Percentiles rank a stretch among this genome's conserved stretches.
Conservation (phyloP, 2,797 vertebrate species). For the Acipenser oxyrinchus region DNA sequence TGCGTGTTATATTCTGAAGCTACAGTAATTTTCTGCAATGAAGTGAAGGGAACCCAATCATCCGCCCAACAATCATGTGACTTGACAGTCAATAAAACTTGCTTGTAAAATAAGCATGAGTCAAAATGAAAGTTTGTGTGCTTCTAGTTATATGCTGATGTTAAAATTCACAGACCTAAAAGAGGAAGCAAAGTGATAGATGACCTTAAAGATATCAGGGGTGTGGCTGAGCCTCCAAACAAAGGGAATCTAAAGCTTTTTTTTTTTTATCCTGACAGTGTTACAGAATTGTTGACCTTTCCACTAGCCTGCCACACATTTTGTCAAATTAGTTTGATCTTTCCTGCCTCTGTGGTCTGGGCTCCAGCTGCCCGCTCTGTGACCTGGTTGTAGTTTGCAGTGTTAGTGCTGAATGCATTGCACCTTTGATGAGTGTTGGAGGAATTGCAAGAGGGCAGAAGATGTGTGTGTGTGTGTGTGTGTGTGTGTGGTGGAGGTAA, state of each 20-base stretch:
- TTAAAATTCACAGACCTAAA: background rate
- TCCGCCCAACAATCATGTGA: no score
- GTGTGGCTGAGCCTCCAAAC: conserved; percentile 13
- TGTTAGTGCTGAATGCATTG: background rate
- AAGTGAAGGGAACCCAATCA: no score
- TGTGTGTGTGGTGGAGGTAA: conserved; percentile 1
- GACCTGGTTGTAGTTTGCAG: conserved; percentile 4
- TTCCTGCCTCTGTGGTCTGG: conserved; percentile 18
- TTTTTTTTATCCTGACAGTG: background rate
- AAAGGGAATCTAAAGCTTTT: conserved; percentile 18
- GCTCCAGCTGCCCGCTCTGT: conserved; percentile 9
- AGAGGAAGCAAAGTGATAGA: conserved; percentile 7
- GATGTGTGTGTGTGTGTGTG: conserved; percentile 13
- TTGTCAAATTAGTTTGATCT: conserved; percentile 33
- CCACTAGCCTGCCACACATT: conserved; percentile 7
- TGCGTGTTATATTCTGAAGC: no score
- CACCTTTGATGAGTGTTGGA: background rate
- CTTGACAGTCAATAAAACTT: no score
- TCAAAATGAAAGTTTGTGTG: no score
- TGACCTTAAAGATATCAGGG: conserved; percentile 12
- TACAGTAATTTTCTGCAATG: no score
- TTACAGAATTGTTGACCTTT: conserved; percentile 23
- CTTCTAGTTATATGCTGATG: no score
- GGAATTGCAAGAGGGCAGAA: conserved; percentile 8
- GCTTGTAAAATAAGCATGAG: no score